Evolutionary conservation across 1,140 invertebrate species (phyloP).

Genomic region (Drosophila gunungcola): DNA sequence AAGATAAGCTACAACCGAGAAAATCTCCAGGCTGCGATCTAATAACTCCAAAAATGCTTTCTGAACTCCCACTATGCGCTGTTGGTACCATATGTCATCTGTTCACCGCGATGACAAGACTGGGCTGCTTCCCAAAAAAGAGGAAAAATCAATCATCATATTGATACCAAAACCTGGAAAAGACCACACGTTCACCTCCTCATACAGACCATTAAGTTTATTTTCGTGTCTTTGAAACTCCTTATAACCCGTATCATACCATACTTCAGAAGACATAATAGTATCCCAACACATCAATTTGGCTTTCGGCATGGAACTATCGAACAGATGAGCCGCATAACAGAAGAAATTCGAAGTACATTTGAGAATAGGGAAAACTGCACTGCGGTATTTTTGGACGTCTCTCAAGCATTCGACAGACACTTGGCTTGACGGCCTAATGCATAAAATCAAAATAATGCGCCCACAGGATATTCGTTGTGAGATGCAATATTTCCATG

Average conservation of each 20-base stretch:
- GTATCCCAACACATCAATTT: not conserved
- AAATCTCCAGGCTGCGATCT: conserved; percentile 2
- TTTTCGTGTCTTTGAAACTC: not conserved
- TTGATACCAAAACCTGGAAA: not conserved
- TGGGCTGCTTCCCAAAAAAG: not conserved
- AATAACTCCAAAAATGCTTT: conserved; percentile 1
- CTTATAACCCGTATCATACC: not conserved
- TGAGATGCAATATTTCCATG: not conserved
- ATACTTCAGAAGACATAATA: not conserved
- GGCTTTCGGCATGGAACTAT: not conserved
- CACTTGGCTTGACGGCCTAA: too few species aligned
- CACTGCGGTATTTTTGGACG: conserved; percentile 2
- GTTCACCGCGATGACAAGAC: not conserved
- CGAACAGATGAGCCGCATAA: not conserved
- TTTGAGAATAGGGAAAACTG: conserved; percentile 1
- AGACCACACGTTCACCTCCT: not conserved
- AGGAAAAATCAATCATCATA: too few species aligned
- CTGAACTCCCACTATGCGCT: not conserved
- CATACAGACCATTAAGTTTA: not conserved
- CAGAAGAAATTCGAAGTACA: not conserved
- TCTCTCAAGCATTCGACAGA: not conserved
- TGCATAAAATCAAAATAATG: not conserved
- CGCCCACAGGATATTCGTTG: not conserved
- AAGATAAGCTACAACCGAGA: not conserved
- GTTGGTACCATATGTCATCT: not conserved